phyloP scores from a whole-genome alignment of 2,888 invertebrate species.

The Serrognathus titanus region DNA sequence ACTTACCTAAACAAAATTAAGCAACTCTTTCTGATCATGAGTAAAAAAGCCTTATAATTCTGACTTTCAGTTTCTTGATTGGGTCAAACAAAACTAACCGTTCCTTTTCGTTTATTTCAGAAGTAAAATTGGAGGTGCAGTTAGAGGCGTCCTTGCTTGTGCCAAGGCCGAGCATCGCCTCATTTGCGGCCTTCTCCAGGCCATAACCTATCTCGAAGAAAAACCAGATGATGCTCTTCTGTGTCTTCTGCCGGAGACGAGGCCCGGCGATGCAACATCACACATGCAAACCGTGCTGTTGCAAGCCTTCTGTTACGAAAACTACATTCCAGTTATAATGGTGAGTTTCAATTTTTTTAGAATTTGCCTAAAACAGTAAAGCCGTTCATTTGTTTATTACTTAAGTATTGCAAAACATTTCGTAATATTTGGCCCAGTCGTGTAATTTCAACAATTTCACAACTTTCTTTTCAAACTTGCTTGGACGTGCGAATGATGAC shows the following conservation, averaged over 20 bases:
- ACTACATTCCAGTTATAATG: constrained; percentile 72
- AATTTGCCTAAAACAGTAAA: not conserved
- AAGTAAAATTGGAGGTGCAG: constrained; percentile 53
- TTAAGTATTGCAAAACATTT: no score
- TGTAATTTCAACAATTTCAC: no score
- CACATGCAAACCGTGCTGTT: constrained; percentile 76
- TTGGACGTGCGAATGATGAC: no score
- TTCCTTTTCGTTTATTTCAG: constrained; percentile 31
- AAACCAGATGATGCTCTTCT: constrained; percentile 62
- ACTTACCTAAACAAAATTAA: no score
- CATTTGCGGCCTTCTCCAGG: constrained; percentile 63
- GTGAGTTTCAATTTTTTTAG: constrained; percentile 44
- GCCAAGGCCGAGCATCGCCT: constrained; percentile 58
- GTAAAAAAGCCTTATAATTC: no score
- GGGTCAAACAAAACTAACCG: no score
- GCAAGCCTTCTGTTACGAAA: constrained; percentile 76
- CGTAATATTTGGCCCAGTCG: not conserved
- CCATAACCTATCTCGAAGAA: constrained; percentile 59
- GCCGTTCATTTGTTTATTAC: not conserved
- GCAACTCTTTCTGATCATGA: no score
- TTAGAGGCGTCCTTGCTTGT: constrained; percentile 54
- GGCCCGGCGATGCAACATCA: constrained; percentile 68
- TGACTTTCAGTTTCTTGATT: no score
- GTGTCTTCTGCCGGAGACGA: constrained; percentile 66
- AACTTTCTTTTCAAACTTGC: no score